phyloP scores from a whole-genome alignment of 2,888 invertebrate genomes.

The Helleia helle region DNA sequence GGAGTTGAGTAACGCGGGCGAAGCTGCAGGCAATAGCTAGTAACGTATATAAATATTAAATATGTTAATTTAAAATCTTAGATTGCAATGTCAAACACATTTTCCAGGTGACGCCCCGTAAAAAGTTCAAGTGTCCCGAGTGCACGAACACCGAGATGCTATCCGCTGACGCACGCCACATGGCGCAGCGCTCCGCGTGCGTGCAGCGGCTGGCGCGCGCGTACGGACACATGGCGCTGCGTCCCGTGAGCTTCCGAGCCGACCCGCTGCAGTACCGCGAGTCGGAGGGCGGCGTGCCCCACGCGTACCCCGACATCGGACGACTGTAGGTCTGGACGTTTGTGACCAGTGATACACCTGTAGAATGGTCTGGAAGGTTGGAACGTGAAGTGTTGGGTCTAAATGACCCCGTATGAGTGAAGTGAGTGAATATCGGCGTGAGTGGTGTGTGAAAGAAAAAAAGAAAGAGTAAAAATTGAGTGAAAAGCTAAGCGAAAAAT shows the following conservation, averaged over 20 bases:
- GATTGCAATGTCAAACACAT: no score
- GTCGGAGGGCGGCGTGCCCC: conserved; percentile 87
- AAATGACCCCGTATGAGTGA: no score
- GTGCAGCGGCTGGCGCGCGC: conserved; percentile 85
- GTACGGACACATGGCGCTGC: conserved; percentile 91
- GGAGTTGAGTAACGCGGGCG: no score
- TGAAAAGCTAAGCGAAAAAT: no score
- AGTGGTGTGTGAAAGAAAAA: no score
- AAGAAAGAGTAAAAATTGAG: no score
- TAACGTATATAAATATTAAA: no score
- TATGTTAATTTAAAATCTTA: neutral
- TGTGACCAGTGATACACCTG: neutral
- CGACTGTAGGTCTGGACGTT: conserved; percentile 80
- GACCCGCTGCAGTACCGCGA: conserved; percentile 96
- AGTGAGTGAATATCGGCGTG: no score
- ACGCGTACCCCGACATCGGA: conserved; percentile 89
- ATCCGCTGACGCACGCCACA: conserved; percentile 92
- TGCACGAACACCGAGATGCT: conserved; percentile 95
- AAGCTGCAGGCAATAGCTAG: no score
- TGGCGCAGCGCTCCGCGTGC: conserved; percentile 93
- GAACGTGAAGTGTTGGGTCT: neutral
- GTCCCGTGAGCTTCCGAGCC: conserved; percentile 92
- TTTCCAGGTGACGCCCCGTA: conserved; percentile 90
- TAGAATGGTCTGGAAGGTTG: no score
- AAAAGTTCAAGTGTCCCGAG: conserved; percentile 97